These are phyloP conservation scores for Glandiceps talaboti DNA, from an alignment of 53 echinoderm and acorn worm species.

Conservation along the genomic window DNA sequence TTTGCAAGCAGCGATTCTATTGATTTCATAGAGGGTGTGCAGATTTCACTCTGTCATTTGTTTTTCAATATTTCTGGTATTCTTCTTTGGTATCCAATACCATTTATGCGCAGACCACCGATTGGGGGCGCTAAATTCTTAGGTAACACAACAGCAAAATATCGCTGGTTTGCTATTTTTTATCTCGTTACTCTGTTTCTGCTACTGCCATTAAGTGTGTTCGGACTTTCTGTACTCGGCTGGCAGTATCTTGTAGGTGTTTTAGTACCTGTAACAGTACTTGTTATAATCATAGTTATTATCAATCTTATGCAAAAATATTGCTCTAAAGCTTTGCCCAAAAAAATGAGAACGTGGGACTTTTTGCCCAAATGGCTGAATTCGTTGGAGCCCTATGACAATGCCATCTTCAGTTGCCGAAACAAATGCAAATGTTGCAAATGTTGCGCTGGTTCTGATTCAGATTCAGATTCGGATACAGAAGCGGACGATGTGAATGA, in stretches of 20 bases:
- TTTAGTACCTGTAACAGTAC: not conserved
- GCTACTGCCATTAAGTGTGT: not conserved
- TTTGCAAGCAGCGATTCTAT: conserved; percentile 4
- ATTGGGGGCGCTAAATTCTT: conserved; percentile 2
- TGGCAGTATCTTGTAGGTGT: not conserved
- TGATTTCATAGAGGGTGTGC: not conserved
- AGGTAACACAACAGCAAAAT: conserved; percentile 8
- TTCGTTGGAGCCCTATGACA: not conserved
- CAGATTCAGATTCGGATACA: not conserved
- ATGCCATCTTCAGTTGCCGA: not conserved
- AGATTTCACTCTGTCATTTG: conserved; percentile 7
- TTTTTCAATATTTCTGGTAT: conserved; percentile 11
- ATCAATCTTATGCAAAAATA: conserved; percentile 10
- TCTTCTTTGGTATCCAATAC: conserved; percentile 3
- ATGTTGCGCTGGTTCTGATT: not conserved
- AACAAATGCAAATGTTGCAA: not conserved
- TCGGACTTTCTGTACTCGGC: conserved; percentile 1
- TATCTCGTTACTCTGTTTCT: conserved; percentile 4
- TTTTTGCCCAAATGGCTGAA: not conserved
- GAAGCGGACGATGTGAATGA: not conserved
- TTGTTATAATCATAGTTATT: conserved; percentile 2
- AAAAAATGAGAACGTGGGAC: conserved; percentile 5
- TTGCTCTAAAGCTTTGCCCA: not conserved
- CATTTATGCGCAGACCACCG: conserved; percentile 5
- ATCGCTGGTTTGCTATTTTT: conserved; percentile 9